Evolutionary conservation across 2,113 vertebrate species (phyloP).

Genomic region (Numida meleagris): DNA sequence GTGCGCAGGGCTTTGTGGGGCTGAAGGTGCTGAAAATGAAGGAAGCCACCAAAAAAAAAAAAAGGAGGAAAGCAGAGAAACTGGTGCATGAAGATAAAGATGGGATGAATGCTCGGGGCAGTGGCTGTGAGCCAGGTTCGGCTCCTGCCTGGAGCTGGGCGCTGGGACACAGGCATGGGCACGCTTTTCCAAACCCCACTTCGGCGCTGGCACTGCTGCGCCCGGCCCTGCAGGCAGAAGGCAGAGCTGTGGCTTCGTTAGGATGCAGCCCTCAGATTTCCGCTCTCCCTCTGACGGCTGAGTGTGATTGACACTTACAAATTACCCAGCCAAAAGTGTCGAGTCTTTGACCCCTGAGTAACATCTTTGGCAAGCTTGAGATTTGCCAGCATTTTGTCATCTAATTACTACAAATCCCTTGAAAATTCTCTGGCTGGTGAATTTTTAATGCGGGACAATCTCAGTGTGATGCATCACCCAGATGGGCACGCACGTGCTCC

Average conservation of each 20-base stretch:
- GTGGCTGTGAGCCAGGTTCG: too few relatives aligned
- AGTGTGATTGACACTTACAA: slow-evolving; percentile 99
- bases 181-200: too few relatives aligned
- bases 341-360: slow-evolving; percentile 97
- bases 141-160: fast-evolving
- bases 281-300: slow-evolving; percentile 84
- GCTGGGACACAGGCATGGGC: background rate
- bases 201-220: background rate
- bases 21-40: background rate
- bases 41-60: background rate
- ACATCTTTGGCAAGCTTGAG: slow-evolving; percentile 92
- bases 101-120: background rate
- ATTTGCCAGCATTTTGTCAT: slow-evolving; percentile 99
- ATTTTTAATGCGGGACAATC: slow-evolving; percentile 94
- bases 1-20: background rate
- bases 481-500: slow-evolving; percentile 61
- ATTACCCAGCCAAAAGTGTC: slow-evolving; percentile 97
- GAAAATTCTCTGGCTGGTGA: slow-evolving; percentile 95
- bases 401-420: slow-evolving; percentile 99
- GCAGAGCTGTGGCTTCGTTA: slow-evolving; percentile 66
- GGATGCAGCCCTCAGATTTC: slow-evolving; percentile 74
- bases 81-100: background rate
- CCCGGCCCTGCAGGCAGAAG: background rate
- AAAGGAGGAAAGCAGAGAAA: background rate
- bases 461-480: slow-evolving; percentile 79